Base-by-base conservation (phyloP, 2,888 invertebrate species). In the Apomyelois bistriatella region DNA sequence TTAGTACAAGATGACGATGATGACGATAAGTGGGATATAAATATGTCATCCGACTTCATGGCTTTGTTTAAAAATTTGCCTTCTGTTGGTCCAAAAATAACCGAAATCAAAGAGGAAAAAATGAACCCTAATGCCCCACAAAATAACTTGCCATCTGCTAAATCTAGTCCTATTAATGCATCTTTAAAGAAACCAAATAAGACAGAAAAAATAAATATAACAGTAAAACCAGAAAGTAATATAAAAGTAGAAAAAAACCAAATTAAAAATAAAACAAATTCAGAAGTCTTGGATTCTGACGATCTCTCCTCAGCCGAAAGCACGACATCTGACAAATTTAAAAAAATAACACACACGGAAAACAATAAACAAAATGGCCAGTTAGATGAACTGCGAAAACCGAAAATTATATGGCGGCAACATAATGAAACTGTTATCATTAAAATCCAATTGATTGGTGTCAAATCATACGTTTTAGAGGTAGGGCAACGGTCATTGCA, bases 331-430 rank as follows among this genome's bases (percentile, higher is more conserved):
- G 16, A 3, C 1, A 36, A 41, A 32, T 12, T 30, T 8, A 9
- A 32, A 32, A 41, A 13, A 22, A 30, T 37, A 7, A 22, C 22
- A 3, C 2, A 59, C 13, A 41, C 28, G 55, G 40, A 53, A 36
- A 28, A 52, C 54, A 57, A 56, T 62, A 55, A 43, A 38, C 53
- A 32, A 57, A 56, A 38, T 36, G 12, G 8, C 1, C 37, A 37
- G n/a, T 2, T 43, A 2, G 60, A 64, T 4, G 57, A 65, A 48
- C 48, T 62, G 0, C 67, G 81, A 17, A 80, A 70, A 55, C 88
- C 87, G 0, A 82, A 75, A 61, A 10, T 85, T n/a, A 38, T 68
- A 10, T 91, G 91, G 91, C 60, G 72, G 1, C 90, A 91, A 58
- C 80, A 72, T 17, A 78, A 74, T 54, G 62, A 55, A 0, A 53